Evolutionary conservation across 2,113 vertebrate genomes (phyloP).

Genomic region (Cygnus buccinator): DNA sequence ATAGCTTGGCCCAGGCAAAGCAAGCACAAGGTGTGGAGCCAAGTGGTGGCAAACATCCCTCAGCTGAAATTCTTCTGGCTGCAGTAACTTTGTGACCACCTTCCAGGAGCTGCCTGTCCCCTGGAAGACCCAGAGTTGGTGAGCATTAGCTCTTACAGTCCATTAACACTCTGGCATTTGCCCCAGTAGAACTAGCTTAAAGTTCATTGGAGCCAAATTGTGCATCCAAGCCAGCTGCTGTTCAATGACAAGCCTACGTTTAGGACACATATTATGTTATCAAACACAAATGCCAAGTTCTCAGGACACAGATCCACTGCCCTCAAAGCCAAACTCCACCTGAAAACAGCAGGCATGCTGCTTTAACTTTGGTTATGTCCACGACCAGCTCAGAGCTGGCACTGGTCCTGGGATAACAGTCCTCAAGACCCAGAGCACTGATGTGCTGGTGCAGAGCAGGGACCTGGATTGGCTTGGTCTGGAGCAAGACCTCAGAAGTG

Average conservation of each 20-base stretch:
- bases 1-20: background rate
- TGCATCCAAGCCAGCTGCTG: background rate
- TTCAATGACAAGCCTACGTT: background rate
- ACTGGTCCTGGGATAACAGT: background rate
- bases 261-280: background rate
- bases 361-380: background rate
- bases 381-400: background rate
- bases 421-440: background rate
- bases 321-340: too few species aligned
- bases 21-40: background rate
- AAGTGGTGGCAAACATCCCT: background rate
- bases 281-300: background rate
- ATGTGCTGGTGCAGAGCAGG: background rate
- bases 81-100: background rate
- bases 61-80: background rate
- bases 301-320: background rate
- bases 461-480: background rate
- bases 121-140: background rate
- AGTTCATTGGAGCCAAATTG: background rate
- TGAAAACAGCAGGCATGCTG: background rate
- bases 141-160: background rate
- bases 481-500: background rate
- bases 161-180: background rate
- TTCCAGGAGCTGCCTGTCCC: background rate
- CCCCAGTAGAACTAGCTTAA: background rate